A percentile compares a stretch with the other conserved stretches of the same genome.
These are phyloP conservation scores for Icerya purchasi DNA, from an alignment of 2,888 invertebrate species.

Conservation along the genomic window DNA sequence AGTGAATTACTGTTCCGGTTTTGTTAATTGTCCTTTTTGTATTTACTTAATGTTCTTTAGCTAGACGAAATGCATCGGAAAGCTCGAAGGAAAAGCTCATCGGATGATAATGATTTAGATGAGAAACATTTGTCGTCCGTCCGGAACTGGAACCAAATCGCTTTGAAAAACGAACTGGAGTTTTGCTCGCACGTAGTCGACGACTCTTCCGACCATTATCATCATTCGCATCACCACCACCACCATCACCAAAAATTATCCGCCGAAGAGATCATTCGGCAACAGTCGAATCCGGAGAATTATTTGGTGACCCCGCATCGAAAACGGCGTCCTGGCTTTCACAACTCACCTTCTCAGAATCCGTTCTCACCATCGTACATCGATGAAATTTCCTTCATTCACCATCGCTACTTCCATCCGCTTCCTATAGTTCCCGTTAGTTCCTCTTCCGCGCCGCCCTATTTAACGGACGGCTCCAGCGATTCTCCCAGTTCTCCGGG, in stretches of 20 bases:
- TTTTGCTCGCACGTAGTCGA: conserved; percentile 16
- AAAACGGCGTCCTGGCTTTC: conserved; percentile 66
- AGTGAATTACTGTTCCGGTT: too few species aligned
- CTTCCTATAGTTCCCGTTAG: conserved; percentile 26
- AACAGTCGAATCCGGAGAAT: conserved; percentile 53
- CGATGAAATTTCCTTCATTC: conserved; percentile 34
- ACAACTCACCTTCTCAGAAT: conserved; percentile 68
- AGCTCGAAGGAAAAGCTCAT: conserved; percentile 13
- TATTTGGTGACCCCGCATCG: conserved; percentile 73
- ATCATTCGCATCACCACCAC: conserved; percentile 26
- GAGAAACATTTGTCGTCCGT: conserved; percentile 3
- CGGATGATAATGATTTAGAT: conserved; percentile 6
- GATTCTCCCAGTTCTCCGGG: conserved; percentile 14
- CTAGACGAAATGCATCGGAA: conserved; percentile 16
- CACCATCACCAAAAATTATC: not conserved
- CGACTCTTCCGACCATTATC: conserved; percentile 19
- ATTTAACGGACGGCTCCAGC: conserved; percentile 22
- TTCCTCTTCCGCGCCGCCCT: conserved; percentile 53
- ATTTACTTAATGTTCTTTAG: conserved; percentile 11
- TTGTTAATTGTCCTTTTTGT: too few species aligned
- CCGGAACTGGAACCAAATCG: conserved; percentile 10
- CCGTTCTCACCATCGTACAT: conserved; percentile 56
- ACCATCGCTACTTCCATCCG: conserved; percentile 6
- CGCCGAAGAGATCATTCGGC: conserved; percentile 39
- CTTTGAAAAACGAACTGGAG: conserved; percentile 19